Evolutionary conservation across 2,888 invertebrate genomes (phyloP), one percentile per base, ranked within the genome.

Genomic region (Drosophila borborema): DNA sequence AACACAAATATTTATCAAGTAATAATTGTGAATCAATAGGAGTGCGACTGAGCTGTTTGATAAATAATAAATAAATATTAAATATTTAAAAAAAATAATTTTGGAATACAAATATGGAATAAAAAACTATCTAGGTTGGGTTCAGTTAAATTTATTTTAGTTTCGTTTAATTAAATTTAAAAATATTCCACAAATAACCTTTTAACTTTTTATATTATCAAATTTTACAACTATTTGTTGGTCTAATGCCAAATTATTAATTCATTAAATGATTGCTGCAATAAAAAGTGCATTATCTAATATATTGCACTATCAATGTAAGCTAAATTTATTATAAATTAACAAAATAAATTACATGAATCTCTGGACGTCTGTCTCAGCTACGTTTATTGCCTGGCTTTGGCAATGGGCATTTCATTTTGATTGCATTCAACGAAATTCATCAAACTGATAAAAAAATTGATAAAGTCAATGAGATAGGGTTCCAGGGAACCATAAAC

Each of bases 391-490:
- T 7, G 41, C 2, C n/a, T 18, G 28, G 3, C n/a, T 41, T 43
- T 14, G 8, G 55, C 18, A 14, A 1, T 56, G 34, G 4, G 0
- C 18, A 43, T 34, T 31, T 2, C 5, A 28, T 31, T 31, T 56
- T 31, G 14, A 56, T 43, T 43, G 56, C 45, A 45, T 58, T 40
- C 6, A 2, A 5, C 9, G 43, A 62, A 74, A 18, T 48, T 61
- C 36, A 36, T n/a, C 40, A 36, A 55, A 48, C 40, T 59, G 79
- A 70, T 79, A 48, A 45, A 20, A 28, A 31, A 14, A 46, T 54
- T 60, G 73, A 72, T 59, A 65, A 58, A 28, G 12, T 18, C 20
- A 4, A 23, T 2, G 16, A 46, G 56, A 67, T 41, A 56, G 56
- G 1, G 38, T 66, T 55, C 16, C 16, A 20, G 31, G 31, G 68